Evolutionary conservation across 2,888 invertebrate genomes (phyloP), one percentile per base, ranked within the genome.

Genomic region (Myathropa florea): DNA sequence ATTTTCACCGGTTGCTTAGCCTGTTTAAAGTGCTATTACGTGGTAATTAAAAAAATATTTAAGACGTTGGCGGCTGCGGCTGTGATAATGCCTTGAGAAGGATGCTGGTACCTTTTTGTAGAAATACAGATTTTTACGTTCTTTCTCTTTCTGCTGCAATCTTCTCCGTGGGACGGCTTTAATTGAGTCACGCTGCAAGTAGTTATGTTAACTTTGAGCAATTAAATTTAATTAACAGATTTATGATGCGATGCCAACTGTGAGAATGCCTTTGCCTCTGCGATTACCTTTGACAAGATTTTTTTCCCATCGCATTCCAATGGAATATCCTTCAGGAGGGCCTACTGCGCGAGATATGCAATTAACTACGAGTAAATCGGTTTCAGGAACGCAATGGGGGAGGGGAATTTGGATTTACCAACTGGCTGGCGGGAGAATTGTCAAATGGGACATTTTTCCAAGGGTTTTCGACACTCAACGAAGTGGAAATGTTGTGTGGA

Each of bases 1-100:
- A 55, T 72, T 81, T 84, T 77, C 84, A 77, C 84, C 81, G 84
- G 76, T 85, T 85, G 84, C 81, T 85, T 85, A 85, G 84, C 67
- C 80, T 72, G 57, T 76, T 80, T 81, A 71, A 85, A 67, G 84
- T 67, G 67, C 81, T 81, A 81, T 85, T 85, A 81, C 81, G 77
- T 81, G 84, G 84, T 68, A 81, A 85, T 85, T 85, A 85, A 81
- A 84, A 46, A 76, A 80, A 77, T 80, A 80, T 84, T 84, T 71
- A 65, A 84, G 75, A 75, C 60, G 71, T 77, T 72, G 57, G 72
- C 72, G 55, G 82, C 65, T 67, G 67, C 65, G 53, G 23, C 63
- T 72, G 46, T 73, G 72, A 61, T 57, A 53, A 30, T 63, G 23
- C 21, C 21, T 23, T n/a, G 30, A 46, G 55, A 46, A 33, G 26